Evolutionary conservation across 2,113 vertebrate species (phyloP).

Genomic region (Pseudopodoces humilis): DNA sequence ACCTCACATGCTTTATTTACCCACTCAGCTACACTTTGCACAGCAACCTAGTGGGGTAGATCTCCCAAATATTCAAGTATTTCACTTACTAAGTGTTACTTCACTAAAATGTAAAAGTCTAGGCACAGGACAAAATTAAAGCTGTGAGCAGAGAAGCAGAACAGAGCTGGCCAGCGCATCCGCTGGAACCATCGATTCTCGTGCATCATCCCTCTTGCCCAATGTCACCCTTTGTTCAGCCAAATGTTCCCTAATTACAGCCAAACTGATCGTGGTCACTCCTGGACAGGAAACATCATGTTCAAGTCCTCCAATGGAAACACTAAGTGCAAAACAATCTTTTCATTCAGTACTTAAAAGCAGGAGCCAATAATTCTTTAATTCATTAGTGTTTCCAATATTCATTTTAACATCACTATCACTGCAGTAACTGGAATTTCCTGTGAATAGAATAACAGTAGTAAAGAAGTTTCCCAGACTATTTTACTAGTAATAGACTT

Average conservation of each 20-base stretch:
- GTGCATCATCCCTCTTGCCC: neutral
- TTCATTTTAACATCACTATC: neutral
- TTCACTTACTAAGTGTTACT: neutral
- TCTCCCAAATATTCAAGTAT: neutral
- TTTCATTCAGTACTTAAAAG: neutral
- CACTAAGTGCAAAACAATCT: conserved; percentile 17
- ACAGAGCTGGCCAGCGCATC: neutral
- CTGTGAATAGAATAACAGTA: neutral
- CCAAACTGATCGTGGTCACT: conserved; percentile 17
- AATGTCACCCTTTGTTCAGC: conserved; percentile 36
- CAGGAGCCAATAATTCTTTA: neutral
- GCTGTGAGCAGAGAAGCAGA: neutral
- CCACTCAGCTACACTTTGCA: neutral
- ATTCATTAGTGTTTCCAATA: neutral
- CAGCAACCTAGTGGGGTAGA: neutral
- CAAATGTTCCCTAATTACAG: conserved; percentile 4
- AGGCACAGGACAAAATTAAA: neutral
- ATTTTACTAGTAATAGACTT: neutral
- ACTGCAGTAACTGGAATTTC: conserved; percentile 20
- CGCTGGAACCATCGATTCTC: neutral
- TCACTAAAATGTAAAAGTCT: neutral
- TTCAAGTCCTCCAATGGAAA: conserved; percentile 20
- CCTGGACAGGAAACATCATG: conserved; percentile 34
- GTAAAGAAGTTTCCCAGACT: neutral
- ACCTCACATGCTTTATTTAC: neutral